Percentiles rank a stretch among this genome's conserved stretches.
phyloP scores from a whole-genome alignment of 2,797 vertebrate species.

The Microctenopoma steveboyesi region DNA sequence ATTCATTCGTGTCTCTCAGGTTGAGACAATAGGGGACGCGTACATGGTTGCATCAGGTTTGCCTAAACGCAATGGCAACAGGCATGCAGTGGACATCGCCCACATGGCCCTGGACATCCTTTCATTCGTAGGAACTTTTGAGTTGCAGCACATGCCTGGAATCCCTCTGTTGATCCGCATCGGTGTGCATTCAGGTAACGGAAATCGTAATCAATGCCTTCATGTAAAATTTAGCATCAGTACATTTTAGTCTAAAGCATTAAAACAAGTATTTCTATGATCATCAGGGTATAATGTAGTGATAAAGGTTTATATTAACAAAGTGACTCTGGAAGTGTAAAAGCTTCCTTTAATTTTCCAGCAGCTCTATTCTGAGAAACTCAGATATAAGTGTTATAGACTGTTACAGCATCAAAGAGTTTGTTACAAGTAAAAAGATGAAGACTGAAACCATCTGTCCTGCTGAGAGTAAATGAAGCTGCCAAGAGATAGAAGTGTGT shows the following conservation, averaged over 20 bases:
- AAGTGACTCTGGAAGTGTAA: too few species aligned
- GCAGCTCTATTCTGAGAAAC: too few species aligned
- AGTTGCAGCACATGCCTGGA: conserved; percentile 91
- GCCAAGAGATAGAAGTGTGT: background rate
- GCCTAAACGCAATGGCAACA: conserved; percentile 92
- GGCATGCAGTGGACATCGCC: conserved; percentile 93
- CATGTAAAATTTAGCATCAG: background rate
- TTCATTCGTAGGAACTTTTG: conserved; percentile 93
- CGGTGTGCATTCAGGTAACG: conserved; percentile 94
- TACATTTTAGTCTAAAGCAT: too few species aligned
- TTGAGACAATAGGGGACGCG: conserved; percentile 97
- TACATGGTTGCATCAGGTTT: conserved; percentile 98
- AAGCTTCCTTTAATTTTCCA: too few species aligned
- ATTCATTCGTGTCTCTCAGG: conserved; percentile 73
- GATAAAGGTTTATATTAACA: too few species aligned
- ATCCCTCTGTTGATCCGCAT: conserved; percentile 98
- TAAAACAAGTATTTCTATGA: too few species aligned
- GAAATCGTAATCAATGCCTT: background rate
- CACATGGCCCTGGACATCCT: conserved; percentile 97
- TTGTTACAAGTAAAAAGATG: too few species aligned
- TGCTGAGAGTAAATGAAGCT: background rate
- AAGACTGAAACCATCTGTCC: too few species aligned
- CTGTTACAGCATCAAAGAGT: too few species aligned
- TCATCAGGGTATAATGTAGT: too few species aligned
- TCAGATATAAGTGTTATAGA: too few species aligned